Evolutionary conservation across 2,113 vertebrate genomes (phyloP).

Genomic region (Spizaetus ornatus): DNA sequence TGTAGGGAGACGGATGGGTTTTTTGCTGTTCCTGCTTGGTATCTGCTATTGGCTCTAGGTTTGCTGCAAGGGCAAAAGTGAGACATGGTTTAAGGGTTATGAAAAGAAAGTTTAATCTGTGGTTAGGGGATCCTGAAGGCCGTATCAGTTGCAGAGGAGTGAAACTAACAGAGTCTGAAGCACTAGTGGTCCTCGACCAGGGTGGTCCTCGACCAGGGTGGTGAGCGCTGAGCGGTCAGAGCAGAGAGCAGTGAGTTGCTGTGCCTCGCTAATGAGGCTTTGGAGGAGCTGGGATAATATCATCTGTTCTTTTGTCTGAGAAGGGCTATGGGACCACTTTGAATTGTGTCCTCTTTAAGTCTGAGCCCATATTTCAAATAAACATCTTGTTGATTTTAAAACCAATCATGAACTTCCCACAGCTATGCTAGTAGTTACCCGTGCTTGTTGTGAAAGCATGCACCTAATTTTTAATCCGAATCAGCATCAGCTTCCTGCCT

Average conservation of each 20-base stretch:
- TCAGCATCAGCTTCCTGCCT: neutral
- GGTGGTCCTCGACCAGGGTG: neutral
- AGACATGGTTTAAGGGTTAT: neutral
- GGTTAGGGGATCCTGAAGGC: neutral
- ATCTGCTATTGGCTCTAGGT: neutral
- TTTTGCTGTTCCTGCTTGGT: neutral
- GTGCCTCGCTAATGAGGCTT: neutral
- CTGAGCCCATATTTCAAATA: neutral
- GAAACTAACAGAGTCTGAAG: neutral
- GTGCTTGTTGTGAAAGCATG: neutral
- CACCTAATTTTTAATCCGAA: neutral
- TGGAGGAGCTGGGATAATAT: neutral
- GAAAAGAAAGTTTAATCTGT: neutral
- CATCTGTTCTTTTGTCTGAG: neutral
- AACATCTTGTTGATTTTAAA: neutral
- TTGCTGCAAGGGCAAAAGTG: neutral
- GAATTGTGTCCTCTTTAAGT: neutral
- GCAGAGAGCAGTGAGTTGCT: neutral
- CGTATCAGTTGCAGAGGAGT: neutral
- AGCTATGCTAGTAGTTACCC: neutral
- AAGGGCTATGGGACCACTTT: neutral
- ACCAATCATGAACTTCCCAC: fast-evolving
- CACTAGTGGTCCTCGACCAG: neutral
- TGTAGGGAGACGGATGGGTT: neutral
- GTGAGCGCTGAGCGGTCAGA: neutral